Conservation (phyloP, 2,113 vertebrate genomes). For the Psephotus haematonotus region DNA sequence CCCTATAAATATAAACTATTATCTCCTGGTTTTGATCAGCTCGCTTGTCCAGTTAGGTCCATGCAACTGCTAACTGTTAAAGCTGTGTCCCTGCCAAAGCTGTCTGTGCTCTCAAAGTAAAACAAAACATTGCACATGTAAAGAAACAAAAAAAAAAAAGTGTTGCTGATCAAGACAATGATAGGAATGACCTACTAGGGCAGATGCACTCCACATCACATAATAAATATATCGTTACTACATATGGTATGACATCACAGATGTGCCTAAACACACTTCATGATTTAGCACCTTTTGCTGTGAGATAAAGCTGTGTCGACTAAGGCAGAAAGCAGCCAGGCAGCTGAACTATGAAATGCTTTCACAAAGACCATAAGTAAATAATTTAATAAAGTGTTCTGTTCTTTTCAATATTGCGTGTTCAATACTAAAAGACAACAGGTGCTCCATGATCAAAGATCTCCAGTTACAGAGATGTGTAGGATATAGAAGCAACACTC, state of each 20-base stretch:
- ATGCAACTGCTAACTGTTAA: slow-evolving; percentile 3
- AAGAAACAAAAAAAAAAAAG: background rate
- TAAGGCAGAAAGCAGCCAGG: background rate
- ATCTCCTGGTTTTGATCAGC: slow-evolving; percentile 14
- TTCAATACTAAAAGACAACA: background rate
- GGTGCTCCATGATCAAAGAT: slow-evolving; percentile 22
- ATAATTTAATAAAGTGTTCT: background rate
- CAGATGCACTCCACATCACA: slow-evolving; percentile 16
- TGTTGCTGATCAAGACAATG: background rate
- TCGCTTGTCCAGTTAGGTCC: background rate
- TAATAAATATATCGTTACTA: slow-evolving; percentile 13
- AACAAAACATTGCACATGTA: background rate
- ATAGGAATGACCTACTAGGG: slow-evolving; percentile 3
- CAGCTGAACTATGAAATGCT: background rate
- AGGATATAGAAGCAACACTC: background rate
- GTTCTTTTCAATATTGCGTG: background rate
- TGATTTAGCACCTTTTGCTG: slow-evolving; percentile 47
- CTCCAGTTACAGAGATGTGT: background rate
- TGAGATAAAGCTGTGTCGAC: slow-evolving; percentile 14
- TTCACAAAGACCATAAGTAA: background rate
- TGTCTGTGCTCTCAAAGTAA: background rate
- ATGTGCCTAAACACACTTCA: background rate
- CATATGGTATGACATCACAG: slow-evolving; percentile 7
- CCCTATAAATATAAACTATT: background rate
- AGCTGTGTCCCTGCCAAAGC: background rate